These are phyloP conservation scores for Actinopyga echinites DNA, from an alignment of 53 echinoderm and acorn worm species.

Conservation along the genomic window DNA sequence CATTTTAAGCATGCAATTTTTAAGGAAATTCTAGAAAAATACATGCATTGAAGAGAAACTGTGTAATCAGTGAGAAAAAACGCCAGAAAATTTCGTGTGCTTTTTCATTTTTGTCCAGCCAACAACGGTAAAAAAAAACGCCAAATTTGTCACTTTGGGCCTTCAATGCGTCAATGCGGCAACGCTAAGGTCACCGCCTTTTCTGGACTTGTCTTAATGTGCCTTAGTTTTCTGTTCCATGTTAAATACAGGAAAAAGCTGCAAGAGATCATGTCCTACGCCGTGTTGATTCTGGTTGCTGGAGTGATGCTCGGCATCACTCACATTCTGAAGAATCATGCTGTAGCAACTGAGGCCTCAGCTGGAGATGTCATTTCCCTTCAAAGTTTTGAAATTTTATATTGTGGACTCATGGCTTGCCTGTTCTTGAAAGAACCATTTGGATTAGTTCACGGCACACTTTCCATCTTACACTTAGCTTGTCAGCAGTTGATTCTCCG, in stretches of 20 bases:
- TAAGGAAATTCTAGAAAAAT: no score
- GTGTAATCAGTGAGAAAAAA: no score
- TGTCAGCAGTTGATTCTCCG: background rate
- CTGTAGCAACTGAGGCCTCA: background rate
- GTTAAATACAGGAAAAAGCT: background rate
- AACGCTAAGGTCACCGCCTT: background rate
- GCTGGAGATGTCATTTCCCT: constrained; percentile 4
- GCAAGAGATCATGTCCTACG: background rate
- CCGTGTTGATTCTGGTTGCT: background rate
- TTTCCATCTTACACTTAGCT: background rate
- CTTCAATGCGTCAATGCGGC: no score
- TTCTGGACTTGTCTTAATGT: background rate
- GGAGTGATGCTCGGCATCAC: background rate
- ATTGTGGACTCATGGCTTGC: background rate
- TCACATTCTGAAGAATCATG: background rate
- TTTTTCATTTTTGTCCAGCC: no score
- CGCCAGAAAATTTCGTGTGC: no score
- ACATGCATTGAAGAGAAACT: no score
- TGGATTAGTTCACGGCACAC: background rate
- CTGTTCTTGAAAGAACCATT: constrained; percentile 1
- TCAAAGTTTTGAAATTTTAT: background rate
- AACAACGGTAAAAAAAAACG: no score
- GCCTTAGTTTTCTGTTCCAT: background rate
- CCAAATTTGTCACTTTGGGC: no score
- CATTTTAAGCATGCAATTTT: no score